Base-by-base conservation (phyloP, 2,888 invertebrate species). In the Gnatocerus cornutus region DNA sequence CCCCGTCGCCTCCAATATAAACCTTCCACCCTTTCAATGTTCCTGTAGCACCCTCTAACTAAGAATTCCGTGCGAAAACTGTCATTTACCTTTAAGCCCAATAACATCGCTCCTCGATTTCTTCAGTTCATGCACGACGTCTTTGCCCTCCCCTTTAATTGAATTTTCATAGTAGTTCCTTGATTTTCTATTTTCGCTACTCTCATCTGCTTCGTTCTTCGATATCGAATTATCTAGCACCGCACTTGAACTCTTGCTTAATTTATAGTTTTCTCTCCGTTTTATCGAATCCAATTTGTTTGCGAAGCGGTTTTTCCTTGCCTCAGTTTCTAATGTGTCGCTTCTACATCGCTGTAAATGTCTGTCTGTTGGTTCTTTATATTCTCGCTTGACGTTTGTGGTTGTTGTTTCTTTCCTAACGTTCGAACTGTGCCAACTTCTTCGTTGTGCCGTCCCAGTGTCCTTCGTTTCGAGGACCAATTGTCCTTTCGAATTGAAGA, bases 401-500 rank as follows among this genome's bases (percentile, higher is more conserved):
- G 69, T 67, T 70, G 71, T 48, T 39, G 46, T 61, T 55, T 64
- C 66, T 50, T 64, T 50, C 9, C 43, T 58, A n/a, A 29, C 8
- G 16, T 71, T 64, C 55, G 69, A 55, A 72, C 80, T 81, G 73
- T 80, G 79, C 84, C 84, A 85, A 67, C 79, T 83, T 59, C 78
- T 77, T 27, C 82, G 75, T 41, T 87, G 80, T 84, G 87, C 71
- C 85, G 62, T 81, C 71, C 87, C 87, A 75, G 87, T 87, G 77
- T 89, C 89, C 76, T 88, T 88, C 74, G 90, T 88, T 84, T 90
- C 89, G 27, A 89, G 86, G 73, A 90, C 85, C 59, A 90, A 85
- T 82, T 88, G 87, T 74, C 90, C 90, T 75, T 89, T 89, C 79
- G 88, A 87, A 84, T 90, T 89, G 81, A 88, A 90, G 73, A 90